These are phyloP conservation scores for Megastigmus dorsalis DNA, from an alignment of 2,888 invertebrate species.

Conservation along the genomic window DNA sequence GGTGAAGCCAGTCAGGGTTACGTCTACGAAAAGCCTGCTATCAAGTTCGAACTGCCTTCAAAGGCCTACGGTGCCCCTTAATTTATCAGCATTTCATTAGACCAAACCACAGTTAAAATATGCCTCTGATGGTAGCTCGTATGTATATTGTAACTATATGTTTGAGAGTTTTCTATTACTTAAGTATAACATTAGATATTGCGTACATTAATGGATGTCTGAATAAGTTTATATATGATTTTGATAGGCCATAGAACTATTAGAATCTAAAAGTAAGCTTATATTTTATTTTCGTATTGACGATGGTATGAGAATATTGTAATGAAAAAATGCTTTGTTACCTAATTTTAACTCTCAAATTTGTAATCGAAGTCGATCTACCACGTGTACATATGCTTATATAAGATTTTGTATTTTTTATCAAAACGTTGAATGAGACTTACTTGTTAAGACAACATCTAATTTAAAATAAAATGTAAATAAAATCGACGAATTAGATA, in stretches of 20 bases:
- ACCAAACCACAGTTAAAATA: no score
- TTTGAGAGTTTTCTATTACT: neutral
- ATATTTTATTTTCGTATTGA: no score
- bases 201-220: no score
- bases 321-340: no score
- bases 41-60: conserved; percentile 35
- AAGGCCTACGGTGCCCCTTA: neutral
- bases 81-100: neutral
- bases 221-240: no score
- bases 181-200: no score
- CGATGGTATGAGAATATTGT: no score
- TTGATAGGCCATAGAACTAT: no score
- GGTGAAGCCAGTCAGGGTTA: conserved; percentile 21
- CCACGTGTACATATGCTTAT: conserved; percentile 7
- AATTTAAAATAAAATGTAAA: neutral
- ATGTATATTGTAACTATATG: conserved; percentile 2
- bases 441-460: neutral
- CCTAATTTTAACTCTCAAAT: neutral
- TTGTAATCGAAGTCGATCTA: neutral
- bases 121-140: neutral
- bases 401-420: neutral
- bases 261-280: no score
- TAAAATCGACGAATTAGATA: neutral
- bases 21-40: conserved; percentile 29
- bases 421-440: neutral